phyloP scores from a whole-genome alignment of 2,113 vertebrate species.

The Seriola rivoliana region DNA sequence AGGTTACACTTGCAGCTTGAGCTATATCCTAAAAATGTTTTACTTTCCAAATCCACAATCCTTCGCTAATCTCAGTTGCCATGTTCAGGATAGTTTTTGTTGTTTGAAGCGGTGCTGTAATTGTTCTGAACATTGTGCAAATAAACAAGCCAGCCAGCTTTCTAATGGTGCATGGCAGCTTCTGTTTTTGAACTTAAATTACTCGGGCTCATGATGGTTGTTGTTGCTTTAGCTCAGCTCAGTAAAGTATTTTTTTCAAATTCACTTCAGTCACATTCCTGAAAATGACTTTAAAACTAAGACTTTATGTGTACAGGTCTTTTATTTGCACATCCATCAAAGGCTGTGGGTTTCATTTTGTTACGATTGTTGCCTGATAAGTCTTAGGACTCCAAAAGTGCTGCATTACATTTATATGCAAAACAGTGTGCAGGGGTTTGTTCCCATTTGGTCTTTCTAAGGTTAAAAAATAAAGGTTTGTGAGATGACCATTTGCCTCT shows the following conservation, averaged over 20 bases:
- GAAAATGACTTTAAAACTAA: too few species aligned
- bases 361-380: constrained; percentile 14
- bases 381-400: not conserved
- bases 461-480: not conserved
- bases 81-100: not conserved
- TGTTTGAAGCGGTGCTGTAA: not conserved
- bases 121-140: not conserved
- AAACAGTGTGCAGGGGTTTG: not conserved
- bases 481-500: not conserved
- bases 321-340: not conserved
- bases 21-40: not conserved
- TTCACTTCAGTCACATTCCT: too few species aligned
- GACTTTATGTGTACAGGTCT: too few species aligned
- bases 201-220: too few species aligned
- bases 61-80: not conserved
- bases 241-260: too few species aligned
- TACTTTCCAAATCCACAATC: not conserved
- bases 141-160: not conserved
- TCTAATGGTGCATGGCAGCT: not conserved
- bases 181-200: too few species aligned
- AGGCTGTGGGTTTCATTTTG: constrained; percentile 1
- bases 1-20: not conserved
- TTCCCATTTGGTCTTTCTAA: constrained; percentile 1
- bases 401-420: not conserved
- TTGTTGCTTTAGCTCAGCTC: too few species aligned